Conservation (phyloP, 2,113 vertebrate genomes). For the Sus scrofa region T2T-Sscrofa CM000830.6:129556501-129557000, state of each 20-base stretch:
- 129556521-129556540: neutral
- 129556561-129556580: neutral
- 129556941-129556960: neutral
- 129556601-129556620: neutral
- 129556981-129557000: neutral
- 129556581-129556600: neutral
- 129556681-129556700: neutral
- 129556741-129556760: neutral
- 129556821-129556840: neutral
- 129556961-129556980: neutral
- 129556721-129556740: too few species aligned
- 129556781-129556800: neutral
- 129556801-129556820: constrained; percentile 1
- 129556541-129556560: neutral
- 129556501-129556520: neutral
- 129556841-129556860: neutral
- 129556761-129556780: neutral
- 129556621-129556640: neutral
- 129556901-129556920: neutral
- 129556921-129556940: neutral
- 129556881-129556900: neutral
- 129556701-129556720: neutral
- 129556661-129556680: neutral
- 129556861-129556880: neutral
- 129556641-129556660: constrained; percentile 5